Evolutionary conservation across 2,888 invertebrate genomes (phyloP), one percentile per base, ranked within the genome.

Genomic region (Cryptops parisi): DNA sequence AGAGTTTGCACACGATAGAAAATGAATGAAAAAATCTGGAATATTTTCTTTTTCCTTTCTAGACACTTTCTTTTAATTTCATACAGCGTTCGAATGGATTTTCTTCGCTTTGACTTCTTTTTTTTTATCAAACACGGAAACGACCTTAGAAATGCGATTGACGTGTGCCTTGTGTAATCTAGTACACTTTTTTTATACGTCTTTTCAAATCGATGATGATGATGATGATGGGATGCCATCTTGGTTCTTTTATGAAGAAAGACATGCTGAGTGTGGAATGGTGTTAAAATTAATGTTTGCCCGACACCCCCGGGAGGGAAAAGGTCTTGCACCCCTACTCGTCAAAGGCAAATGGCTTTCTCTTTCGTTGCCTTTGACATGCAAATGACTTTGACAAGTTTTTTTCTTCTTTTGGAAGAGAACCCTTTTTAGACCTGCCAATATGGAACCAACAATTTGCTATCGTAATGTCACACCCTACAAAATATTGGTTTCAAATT

Each of bases 281-380:
- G 25, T 46, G 46, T 46, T 46, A 24, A 46, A 46, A 46, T 46
- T 46, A 46, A 46, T 46, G 46, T 46, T 46, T 46, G 46, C 46
- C 23, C 24, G 46, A 46, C 46, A 46, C 22, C 43, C 21, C n/a
- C n/a, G n/a, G 33, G 33, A 6, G 33, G 15, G 33, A 33, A 33
- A 15, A 15, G 33, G 33, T 6, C 33, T 6, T 15, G 9, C 33
- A 9, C 33, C 6, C 33, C 33, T 33, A 6, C 33, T 33, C 33
- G 33, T n/a, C n/a, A n/a, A n/a, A n/a, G n/a, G n/a, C n/a, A n/a
- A n/a, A n/a, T n/a, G n/a, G n/a, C 23, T 43, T 23, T 43, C 43
- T 43, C 43, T 9, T 23, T 9, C 43, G 6, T n/a, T 21, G 43
- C 46, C 46, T 46, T 46, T 46, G 46, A 46, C 46, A 46, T 46